Conservation (phyloP, 2,888 invertebrate genomes). For the Thymelicus acteon region DNA sequence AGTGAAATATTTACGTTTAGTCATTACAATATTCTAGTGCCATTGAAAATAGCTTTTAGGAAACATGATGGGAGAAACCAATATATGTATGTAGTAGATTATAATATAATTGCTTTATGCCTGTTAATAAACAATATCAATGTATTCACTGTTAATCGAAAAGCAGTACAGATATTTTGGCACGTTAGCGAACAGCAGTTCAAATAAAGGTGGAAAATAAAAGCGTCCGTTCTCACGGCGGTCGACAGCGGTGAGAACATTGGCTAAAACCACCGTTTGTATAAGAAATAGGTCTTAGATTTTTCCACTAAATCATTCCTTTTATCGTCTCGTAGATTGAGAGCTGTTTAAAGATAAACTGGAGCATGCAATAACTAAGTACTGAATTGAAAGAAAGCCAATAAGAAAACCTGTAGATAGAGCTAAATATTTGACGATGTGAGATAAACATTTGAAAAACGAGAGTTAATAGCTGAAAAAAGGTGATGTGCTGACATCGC, state of each 20-base stretch:
- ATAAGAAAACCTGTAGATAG: too few relatives aligned
- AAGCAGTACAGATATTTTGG: background rate
- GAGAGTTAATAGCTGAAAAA: too few relatives aligned
- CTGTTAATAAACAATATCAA: too few relatives aligned
- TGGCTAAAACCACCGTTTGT: constrained; percentile 24
- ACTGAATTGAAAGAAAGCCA: background rate
- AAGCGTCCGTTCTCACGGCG: constrained; percentile 9
- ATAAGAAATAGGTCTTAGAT: constrained; percentile 9
- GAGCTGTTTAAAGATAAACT: background rate
- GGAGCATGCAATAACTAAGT: background rate
- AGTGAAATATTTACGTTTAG: too few relatives aligned
- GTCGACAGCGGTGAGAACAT: constrained; percentile 12
- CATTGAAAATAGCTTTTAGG: too few relatives aligned
- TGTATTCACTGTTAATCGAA: background rate
- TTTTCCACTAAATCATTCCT: constrained; percentile 2
- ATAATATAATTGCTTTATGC: too few relatives aligned
- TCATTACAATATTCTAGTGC: too few relatives aligned
- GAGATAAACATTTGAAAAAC: too few relatives aligned
- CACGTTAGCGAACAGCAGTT: constrained; percentile 7
- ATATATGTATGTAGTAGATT: too few relatives aligned
- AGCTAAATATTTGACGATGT: too few relatives aligned
- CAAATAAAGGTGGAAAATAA: constrained; percentile 31
- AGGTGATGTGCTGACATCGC: too few relatives aligned
- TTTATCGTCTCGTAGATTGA: background rate
- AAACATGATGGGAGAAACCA: too few relatives aligned